Base-by-base conservation (phyloP, 2,888 invertebrate genomes). In the Platynereis dumerilii region DNA sequence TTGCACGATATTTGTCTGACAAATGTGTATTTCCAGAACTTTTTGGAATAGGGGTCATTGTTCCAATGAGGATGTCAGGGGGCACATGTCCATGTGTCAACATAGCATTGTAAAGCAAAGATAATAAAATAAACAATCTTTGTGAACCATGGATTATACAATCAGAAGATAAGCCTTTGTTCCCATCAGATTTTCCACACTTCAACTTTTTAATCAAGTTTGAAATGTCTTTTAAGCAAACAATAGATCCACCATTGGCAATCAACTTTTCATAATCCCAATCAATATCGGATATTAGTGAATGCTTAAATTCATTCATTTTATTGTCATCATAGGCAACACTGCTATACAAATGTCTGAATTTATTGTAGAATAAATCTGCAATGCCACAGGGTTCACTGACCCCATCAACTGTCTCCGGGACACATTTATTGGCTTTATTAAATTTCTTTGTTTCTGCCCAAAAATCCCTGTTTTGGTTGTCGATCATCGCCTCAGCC, bases 1-100 rank as follows among this genome's bases (percentile, higher is more conserved):
- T 48, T 20, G 48, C 48, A 3, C 48, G n/a, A 48, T 48, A 48
- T 48, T n/a, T 48, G 3, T 48, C 48, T 12, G 48, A 48, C 34
- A 34, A 34, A 22, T 48, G n/a, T 10, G 48, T 48, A n/a, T 10
- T n/a, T 48, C 48, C n/a, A 48, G 7, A 5, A 20, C 48, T 22
- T 48, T 48, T 48, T 5, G 48, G 48, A 20, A 48, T 48, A 12
- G 48, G 48, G n/a, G 22, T 22, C 48, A 48, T 48, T 12, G 48
- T 48, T 20, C 48, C 48, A n/a, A 48, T 5, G 5, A 48, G n/a
- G 7, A 48, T n/a, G 20, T 48, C 48, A 48, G n/a, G 7, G 22
- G 48, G 48, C n/a, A n/a, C 22, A 48, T 48, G 48, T 3, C 48
- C 48, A 48, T 48, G 48, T 10, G 22, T 48, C 48, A 48, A 7